phyloP scores from a whole-genome alignment of 2,113 vertebrate species.

The Plestiodon gilberti region DNA sequence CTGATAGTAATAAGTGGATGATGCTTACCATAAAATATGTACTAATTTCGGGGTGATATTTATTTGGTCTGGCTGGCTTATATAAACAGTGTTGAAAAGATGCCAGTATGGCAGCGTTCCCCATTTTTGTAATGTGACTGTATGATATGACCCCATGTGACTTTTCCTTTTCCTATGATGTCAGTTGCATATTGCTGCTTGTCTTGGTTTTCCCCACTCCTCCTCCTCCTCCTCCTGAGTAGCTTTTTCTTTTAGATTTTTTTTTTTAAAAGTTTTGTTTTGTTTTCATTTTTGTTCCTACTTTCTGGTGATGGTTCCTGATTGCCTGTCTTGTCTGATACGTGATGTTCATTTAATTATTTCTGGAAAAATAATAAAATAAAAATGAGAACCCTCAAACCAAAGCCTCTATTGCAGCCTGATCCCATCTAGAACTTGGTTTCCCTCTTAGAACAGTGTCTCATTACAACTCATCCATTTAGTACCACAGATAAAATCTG shows the following conservation, averaged over 20 bases:
- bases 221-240: constrained; percentile 69
- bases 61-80: constrained; percentile 49
- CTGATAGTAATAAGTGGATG: constrained; percentile 4
- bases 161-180: constrained; percentile 73
- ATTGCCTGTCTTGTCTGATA: constrained; percentile 99
- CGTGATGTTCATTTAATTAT: constrained; percentile 79
- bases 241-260: constrained; percentile 75
- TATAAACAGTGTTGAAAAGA: constrained; percentile 38
- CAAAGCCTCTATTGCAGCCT: constrained; percentile 99
- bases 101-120: constrained; percentile 31
- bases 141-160: constrained; percentile 58
- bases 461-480: constrained; percentile 71
- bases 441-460: constrained; percentile 64
- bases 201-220: constrained; percentile 63
- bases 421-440: constrained; percentile 87
- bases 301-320: constrained; percentile 97
- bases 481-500: constrained; percentile 71
- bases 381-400: constrained; percentile 73
- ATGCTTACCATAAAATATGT: not conserved
- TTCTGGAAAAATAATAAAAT: constrained; percentile 70
- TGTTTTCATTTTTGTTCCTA: constrained; percentile 78
- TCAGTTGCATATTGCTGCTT: constrained; percentile 75
- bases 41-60: constrained; percentile 36
- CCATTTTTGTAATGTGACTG: constrained; percentile 59
- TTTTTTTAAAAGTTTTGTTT: constrained; percentile 52